Conservation (phyloP, 2,113 vertebrate genomes). For the Xyliphius kryptos region DNA sequence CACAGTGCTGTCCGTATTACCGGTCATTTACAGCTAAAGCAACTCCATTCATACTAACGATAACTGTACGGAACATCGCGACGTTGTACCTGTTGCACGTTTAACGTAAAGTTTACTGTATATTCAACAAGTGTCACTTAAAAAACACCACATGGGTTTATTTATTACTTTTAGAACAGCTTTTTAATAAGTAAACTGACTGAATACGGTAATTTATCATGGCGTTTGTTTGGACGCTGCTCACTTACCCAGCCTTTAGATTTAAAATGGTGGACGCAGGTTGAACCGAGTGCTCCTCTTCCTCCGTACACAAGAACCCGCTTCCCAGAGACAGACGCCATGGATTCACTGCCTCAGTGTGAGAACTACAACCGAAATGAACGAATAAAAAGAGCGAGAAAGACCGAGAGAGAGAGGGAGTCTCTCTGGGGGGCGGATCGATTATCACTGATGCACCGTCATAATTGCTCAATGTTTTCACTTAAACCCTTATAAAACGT, state of each 20-base stretch:
- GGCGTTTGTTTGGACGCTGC: neutral
- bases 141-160: no score
- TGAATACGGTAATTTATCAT: no score
- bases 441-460: neutral
- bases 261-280: constrained; percentile 76
- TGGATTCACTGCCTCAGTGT: constrained; percentile 14
- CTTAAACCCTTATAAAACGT: no score
- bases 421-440: neutral
- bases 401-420: neutral
- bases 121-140: constrained; percentile 14
- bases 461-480: constrained; percentile 6
- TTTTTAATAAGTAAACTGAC: no score
- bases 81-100: no score
- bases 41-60: no score
- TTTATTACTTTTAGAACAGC: no score
- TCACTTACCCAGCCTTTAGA: constrained; percentile 76
- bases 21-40: no score
- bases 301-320: constrained; percentile 84
- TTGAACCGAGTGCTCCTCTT: constrained; percentile 77
- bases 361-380: neutral
- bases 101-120: neutral
- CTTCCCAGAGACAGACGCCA: constrained; percentile 54
- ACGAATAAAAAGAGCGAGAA: neutral
- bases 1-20: no score
- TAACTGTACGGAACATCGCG: no score